phyloP scores from a whole-genome alignment of 2,113 vertebrate genomes.

The Leptobrachium ailaonicum region DNA sequence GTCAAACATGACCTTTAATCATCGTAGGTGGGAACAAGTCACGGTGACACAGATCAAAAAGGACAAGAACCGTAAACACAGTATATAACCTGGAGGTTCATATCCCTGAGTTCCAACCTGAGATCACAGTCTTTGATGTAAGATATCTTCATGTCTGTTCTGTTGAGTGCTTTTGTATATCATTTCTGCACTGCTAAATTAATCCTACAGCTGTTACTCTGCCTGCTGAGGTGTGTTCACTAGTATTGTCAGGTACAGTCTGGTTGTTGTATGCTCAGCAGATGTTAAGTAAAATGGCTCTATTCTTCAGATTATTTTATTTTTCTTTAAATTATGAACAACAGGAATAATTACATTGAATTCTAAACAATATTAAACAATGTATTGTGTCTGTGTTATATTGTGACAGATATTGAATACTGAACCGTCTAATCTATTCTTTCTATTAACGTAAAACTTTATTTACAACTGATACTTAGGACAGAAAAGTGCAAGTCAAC shows the following conservation, averaged over 20 bases:
- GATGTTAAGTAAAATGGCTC: constrained; percentile 21
- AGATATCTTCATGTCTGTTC: constrained; percentile 15
- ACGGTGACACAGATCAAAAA: constrained; percentile 37
- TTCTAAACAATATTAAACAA: too few species aligned
- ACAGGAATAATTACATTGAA: too few species aligned
- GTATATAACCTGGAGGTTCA: constrained; percentile 22
- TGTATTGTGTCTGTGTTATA: too few species aligned
- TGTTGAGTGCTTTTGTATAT: constrained; percentile 28
- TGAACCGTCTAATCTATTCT: too few species aligned
- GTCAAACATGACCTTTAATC: constrained; percentile 30
- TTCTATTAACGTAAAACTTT: too few species aligned
- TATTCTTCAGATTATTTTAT: too few species aligned
- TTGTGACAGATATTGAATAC: too few species aligned
- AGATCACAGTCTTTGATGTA: constrained; percentile 13
- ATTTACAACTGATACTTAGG: too few species aligned
- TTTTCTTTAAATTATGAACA: too few species aligned
- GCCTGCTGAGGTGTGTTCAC: constrained; percentile 9
- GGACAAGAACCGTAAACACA: constrained; percentile 28
- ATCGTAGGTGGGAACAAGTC: constrained; percentile 25
- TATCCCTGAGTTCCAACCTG: constrained; percentile 26
- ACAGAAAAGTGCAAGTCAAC: too few species aligned
- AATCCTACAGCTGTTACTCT: constrained; percentile 43
- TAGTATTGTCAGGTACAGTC: constrained; percentile 46
- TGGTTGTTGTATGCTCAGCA: constrained; percentile 26
- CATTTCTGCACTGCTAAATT: constrained; percentile 42